These are phyloP conservation scores for Microctonus aethiopoides DNA, from an alignment of 2,888 invertebrate species.

Conservation along the genomic window DNA sequence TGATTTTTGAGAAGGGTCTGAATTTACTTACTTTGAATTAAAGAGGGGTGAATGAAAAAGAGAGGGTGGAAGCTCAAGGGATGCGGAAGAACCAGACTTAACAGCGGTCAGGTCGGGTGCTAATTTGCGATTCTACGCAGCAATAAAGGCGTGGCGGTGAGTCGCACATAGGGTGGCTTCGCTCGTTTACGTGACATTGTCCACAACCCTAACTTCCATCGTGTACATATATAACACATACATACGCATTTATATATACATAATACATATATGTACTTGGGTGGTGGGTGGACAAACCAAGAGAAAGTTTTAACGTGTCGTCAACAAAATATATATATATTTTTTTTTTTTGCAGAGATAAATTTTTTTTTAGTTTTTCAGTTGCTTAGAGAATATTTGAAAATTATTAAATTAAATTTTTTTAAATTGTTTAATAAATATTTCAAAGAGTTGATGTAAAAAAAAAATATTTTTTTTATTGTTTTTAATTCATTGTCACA, in stretches of 20 bases:
- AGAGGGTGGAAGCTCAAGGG: constrained; percentile 8
- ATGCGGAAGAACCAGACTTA: constrained; percentile 24
- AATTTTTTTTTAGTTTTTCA: too few species aligned
- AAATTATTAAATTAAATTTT: too few species aligned
- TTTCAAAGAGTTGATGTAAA: too few species aligned
- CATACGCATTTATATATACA: too few species aligned
- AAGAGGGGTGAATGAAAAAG: neutral
- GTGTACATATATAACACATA: too few species aligned
- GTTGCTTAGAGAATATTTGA: too few species aligned
- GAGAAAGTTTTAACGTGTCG: neutral
- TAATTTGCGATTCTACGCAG: constrained; percentile 60
- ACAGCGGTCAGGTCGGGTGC: constrained; percentile 49
- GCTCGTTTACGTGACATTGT: constrained; percentile 63
- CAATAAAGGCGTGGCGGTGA: constrained; percentile 57
- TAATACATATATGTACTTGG: neutral
- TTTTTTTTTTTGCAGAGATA: too few species aligned
- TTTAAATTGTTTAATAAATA: too few species aligned
- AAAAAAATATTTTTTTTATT: too few species aligned
- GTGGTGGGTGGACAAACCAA: neutral
- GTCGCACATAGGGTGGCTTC: constrained; percentile 55
- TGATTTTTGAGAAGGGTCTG: neutral
- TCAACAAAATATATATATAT: too few species aligned
- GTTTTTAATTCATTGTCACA: too few species aligned
- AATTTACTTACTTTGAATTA: neutral
- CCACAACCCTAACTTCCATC: constrained; percentile 49